These are phyloP conservation scores for Pituophis catenifer DNA, from an alignment of 2,113 vertebrate genomes.

Conservation along the genomic window DNA sequence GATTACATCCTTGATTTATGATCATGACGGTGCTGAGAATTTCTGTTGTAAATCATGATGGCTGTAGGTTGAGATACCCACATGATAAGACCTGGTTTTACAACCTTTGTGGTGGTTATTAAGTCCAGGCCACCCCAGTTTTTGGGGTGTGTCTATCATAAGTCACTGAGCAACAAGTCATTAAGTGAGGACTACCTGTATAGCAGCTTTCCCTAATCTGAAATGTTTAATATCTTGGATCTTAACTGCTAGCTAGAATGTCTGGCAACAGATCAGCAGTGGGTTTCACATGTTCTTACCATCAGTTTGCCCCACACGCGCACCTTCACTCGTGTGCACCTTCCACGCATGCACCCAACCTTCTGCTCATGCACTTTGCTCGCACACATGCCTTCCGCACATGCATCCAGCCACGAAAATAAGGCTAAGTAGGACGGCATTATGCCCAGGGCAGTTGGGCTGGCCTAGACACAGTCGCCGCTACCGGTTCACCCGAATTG, in stretches of 20 bases:
- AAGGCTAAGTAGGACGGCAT: too few relatives aligned
- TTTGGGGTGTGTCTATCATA: neutral
- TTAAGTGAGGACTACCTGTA: neutral
- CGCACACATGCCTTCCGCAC: too few relatives aligned
- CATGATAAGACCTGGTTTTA: neutral
- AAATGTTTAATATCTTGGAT: neutral
- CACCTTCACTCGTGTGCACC: too few relatives aligned
- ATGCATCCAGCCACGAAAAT: too few relatives aligned
- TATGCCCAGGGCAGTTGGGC: too few relatives aligned
- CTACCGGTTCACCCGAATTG: too few relatives aligned
- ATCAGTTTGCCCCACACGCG: too few relatives aligned
- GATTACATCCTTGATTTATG: neutral
- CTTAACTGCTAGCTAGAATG: neutral
- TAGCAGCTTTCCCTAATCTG: neutral
- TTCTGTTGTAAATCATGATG: neutral
- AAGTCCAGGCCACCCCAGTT: neutral
- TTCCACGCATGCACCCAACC: too few relatives aligned
- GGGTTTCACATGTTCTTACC: too few relatives aligned
- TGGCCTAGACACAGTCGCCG: too few relatives aligned
- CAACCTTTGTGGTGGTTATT: neutral
- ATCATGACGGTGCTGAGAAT: neutral
- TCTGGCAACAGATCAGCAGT: neutral
- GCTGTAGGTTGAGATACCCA: too few relatives aligned
- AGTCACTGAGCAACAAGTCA: neutral
- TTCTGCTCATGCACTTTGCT: too few relatives aligned